Conservation (phyloP, 2,888 invertebrate genomes). For the Tolmerus cingulatus region DNA sequence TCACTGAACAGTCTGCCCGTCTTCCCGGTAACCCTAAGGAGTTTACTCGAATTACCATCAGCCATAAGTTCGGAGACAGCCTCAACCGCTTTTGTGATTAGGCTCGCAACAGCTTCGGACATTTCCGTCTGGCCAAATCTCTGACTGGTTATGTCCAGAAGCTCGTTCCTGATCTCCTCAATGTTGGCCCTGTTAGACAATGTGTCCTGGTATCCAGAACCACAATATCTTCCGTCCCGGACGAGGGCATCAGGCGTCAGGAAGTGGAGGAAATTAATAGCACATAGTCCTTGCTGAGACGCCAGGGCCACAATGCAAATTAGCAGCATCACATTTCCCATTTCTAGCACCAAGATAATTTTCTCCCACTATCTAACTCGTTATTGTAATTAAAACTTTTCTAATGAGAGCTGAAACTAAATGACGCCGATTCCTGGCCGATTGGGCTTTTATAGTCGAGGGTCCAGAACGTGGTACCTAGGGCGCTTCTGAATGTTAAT, state of each 20-base stretch:
- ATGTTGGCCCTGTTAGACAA: not conserved
- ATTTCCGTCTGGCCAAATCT: not conserved
- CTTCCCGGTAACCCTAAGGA: not conserved
- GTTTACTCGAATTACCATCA: conserved; percentile 7
- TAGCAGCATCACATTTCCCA: not conserved
- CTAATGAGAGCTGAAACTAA: conserved; percentile 6
- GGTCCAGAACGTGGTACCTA: not conserved
- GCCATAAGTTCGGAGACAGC: conserved; percentile 1
- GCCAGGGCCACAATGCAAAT: not conserved
- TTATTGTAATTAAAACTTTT: conserved; percentile 17
- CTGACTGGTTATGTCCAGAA: not conserved
- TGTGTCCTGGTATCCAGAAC: not conserved
- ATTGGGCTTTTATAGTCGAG: not conserved
- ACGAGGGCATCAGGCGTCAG: not conserved
- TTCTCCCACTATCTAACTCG: not conserved
- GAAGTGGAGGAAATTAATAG: not conserved
- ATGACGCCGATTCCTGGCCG: not conserved
- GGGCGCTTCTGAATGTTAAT: not conserved
- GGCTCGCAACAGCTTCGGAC: not conserved
- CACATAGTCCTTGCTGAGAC: not conserved
- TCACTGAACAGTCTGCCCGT: conserved; percentile 29
- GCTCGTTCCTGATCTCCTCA: conserved; percentile 3
- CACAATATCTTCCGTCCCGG: not conserved
- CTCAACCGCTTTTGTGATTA: not conserved
- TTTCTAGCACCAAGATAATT: not conserved